phyloP scores from a whole-genome alignment of 2,113 vertebrate species.

The Callochromis pleurospilus region DNA sequence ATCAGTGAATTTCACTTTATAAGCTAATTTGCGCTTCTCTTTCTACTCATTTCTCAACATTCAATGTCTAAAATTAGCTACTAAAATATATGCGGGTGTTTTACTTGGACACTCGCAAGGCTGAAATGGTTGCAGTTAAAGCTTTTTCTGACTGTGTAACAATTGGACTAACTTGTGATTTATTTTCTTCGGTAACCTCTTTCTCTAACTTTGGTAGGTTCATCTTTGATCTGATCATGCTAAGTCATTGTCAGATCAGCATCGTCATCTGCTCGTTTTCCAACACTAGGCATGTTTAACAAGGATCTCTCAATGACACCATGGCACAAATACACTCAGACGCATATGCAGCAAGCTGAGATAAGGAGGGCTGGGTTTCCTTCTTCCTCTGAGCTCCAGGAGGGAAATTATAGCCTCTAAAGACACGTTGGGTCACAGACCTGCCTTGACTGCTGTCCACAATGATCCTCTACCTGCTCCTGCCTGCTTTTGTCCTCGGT shows the following conservation, averaged over 20 bases:
- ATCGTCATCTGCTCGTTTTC: background rate
- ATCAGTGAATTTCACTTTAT: background rate
- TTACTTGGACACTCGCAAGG: background rate
- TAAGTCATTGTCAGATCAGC: background rate
- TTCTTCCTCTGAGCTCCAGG: background rate
- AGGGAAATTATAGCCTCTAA: background rate
- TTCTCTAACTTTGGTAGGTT: background rate
- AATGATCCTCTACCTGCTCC: conserved; percentile 31
- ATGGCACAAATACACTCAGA: background rate
- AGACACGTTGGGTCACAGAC: background rate
- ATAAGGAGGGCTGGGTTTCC: conserved; percentile 39
- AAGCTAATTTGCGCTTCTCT: background rate
- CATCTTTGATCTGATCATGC: background rate
- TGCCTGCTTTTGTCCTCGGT: conserved; percentile 5
- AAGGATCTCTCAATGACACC: background rate
- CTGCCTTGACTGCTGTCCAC: background rate
- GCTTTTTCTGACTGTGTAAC: background rate
- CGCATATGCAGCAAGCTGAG: background rate
- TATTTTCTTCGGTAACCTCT: background rate
- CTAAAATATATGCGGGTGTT: background rate
- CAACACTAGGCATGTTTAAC: background rate
- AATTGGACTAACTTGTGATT: background rate
- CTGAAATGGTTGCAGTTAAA: background rate
- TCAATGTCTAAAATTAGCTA: background rate
- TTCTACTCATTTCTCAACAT: background rate